phyloP scores from a whole-genome alignment of 2,888 invertebrate genomes.

The Cephus runcator region DNA sequence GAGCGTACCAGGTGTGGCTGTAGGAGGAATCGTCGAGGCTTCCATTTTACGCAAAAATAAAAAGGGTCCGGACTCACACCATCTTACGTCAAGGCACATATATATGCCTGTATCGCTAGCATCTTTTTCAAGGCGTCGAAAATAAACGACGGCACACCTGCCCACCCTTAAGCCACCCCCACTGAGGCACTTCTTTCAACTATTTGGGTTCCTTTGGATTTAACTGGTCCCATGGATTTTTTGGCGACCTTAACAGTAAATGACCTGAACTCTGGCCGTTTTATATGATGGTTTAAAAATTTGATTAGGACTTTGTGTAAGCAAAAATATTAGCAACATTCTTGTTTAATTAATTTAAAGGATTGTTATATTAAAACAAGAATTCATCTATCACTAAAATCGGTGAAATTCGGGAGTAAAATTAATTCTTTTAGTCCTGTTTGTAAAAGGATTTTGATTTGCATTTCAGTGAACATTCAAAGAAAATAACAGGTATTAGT shows the following conservation, averaged over 20 bases:
- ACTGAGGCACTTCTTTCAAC: conserved; percentile 16
- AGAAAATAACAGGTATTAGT: neutral
- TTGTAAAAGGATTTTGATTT: neutral
- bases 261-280: neutral
- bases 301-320: neutral
- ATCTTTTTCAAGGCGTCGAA: neutral
- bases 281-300: neutral
- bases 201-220: conserved; percentile 9
- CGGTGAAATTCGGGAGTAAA: neutral
- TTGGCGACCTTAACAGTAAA: neutral
- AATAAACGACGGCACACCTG: conserved; percentile 28
- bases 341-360: neutral
- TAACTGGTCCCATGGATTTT: neutral
- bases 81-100: conserved; percentile 7
- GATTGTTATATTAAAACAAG: neutral
- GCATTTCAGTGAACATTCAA: neutral
- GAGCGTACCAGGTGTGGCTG: conserved; percentile 30
- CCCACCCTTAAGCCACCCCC: conserved; percentile 28
- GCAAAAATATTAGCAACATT: neutral
- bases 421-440: neutral
- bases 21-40: conserved; percentile 25
- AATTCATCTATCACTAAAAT: neutral
- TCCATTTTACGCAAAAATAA: conserved; percentile 28
- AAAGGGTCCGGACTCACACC: conserved; percentile 18
- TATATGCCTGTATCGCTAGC: conserved; percentile 21